Evolutionary conservation across 92 coral and sea anemone genomes (phyloP), one percentile per base, ranked within the genome.

Genomic region (Parazoanthus darwini): DNA sequence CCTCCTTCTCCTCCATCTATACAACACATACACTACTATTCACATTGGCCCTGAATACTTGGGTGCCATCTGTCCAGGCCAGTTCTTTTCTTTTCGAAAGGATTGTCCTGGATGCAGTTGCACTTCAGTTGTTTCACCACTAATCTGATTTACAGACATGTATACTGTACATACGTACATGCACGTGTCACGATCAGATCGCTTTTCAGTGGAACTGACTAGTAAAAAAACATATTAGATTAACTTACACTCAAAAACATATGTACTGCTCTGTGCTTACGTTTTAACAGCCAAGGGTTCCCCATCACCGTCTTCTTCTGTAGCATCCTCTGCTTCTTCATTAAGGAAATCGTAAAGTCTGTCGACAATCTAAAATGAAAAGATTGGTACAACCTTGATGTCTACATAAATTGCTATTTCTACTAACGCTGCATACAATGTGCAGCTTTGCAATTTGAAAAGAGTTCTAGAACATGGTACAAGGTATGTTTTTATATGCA

Each of bases 281-380:
- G 88, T 95, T 89, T 95, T 97, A 25, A 97, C 97, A 54, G 96
- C 88, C 79, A 97, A 87, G 6, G 98, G 91, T 37, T 96, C 98
- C 6, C 95, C 99, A 25, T 94, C 96, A 2, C 82, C 91, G 72
- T 91, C 92, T 46, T 86, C 93, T 7, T 75, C 89, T 7, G 90
- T 90, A 37, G 43, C 46, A 15, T 90, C 81, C 59, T 89, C 94
- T 2, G 88, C 90, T 26, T 97, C 99, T 22, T 97, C 99, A 90
- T 97, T 96, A 15, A 96, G 91, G 74, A 97, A 91, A 86, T 97
- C 99, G 90, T 95, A 95, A 79, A 97, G 77, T 80, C 98, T 94
- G 81, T 97, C 95, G 76, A 92, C 92, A 58, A 94, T 77, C 98
- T 94, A 42, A 22, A 50, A 58, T 18, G 29, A 75, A 11, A 82